Conservation (phyloP, 2,888 invertebrate species). For the Torymus aiolomorphi region DNA sequence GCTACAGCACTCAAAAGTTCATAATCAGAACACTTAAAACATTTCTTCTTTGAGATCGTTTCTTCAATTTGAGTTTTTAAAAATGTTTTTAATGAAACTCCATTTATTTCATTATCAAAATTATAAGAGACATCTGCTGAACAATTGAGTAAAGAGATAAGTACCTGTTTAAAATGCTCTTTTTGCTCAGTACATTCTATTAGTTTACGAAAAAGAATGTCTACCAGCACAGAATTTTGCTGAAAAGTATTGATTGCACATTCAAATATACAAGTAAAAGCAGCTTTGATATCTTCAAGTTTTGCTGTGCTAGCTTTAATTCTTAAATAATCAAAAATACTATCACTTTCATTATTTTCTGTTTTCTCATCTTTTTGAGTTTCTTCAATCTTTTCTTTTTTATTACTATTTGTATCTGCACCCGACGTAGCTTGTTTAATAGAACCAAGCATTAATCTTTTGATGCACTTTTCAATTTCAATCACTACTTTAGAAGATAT, state of each 20-base stretch:
- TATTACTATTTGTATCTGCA: slow-evolving; percentile 44
- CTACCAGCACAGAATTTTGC: slow-evolving; percentile 60
- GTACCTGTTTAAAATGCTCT: slow-evolving; percentile 52
- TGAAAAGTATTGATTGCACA: slow-evolving; percentile 62
- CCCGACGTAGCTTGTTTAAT: slow-evolving; percentile 55
- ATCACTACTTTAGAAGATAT: slow-evolving; percentile 58
- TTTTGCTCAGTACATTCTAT: slow-evolving; percentile 59
- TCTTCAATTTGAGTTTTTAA: slow-evolving; percentile 63
- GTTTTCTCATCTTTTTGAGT: slow-evolving; percentile 49
- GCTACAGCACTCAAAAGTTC: slow-evolving; percentile 63
- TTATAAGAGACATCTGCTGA: slow-evolving; percentile 64
- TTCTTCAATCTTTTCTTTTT: slow-evolving; percentile 41
- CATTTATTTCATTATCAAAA: slow-evolving; percentile 66
- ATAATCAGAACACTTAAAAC: slow-evolving; percentile 60
- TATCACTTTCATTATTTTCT: slow-evolving; percentile 35
- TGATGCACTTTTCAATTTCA: slow-evolving; percentile 65
- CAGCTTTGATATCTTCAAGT: slow-evolving; percentile 56
- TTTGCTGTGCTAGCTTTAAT: slow-evolving; percentile 47
- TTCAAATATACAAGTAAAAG: slow-evolving; percentile 63
- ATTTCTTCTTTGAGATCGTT: slow-evolving; percentile 58
- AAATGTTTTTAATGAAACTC: slow-evolving; percentile 62
- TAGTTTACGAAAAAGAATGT: slow-evolving; percentile 66
- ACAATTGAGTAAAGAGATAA: slow-evolving; percentile 59
- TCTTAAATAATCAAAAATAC: slow-evolving; percentile 61
- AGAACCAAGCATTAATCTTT: slow-evolving; percentile 64